These are phyloP conservation scores for Dorcus hopei DNA, from an alignment of 2,888 invertebrate genomes.

Conservation along the genomic window DNA sequence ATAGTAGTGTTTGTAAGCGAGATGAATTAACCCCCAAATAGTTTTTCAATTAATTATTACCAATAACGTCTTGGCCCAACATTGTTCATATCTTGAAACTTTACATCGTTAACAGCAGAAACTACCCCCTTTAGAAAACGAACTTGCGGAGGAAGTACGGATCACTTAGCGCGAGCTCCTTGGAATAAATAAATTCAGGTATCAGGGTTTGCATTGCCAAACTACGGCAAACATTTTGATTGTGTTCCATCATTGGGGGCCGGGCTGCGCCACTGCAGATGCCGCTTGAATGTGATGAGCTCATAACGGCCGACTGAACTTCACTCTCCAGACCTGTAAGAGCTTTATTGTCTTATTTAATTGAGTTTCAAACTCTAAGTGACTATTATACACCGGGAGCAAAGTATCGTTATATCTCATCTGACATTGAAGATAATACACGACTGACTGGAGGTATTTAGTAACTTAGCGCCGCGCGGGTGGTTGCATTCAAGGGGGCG, in stretches of 20 bases:
- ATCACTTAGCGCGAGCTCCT: constrained; percentile 1
- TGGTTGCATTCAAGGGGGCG: no score
- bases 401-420: not conserved
- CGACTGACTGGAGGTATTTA: no score
- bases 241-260: not conserved
- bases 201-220: not conserved
- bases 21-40: no score
- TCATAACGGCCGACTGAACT: constrained; percentile 6
- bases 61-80: no score
- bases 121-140: no score
- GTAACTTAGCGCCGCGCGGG: no score
- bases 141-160: no score
- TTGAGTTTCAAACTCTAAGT: constrained; percentile 5
- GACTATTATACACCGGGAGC: not conserved
- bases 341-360: constrained; percentile 9
- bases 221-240: not conserved
- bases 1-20: no score
- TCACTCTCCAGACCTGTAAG: constrained; percentile 6
- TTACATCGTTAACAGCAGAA: no score
- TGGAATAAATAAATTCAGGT: constrained; percentile 15
- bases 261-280: not conserved
- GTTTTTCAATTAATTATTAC: no score
- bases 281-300: constrained; percentile 2
- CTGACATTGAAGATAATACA: no score
- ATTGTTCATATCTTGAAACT: no score